Percentiles rank a stretch among this genome's conserved stretches.
Evolutionary conservation across 2,888 invertebrate genomes (phyloP).

Genomic region (Resseliella maxima): DNA sequence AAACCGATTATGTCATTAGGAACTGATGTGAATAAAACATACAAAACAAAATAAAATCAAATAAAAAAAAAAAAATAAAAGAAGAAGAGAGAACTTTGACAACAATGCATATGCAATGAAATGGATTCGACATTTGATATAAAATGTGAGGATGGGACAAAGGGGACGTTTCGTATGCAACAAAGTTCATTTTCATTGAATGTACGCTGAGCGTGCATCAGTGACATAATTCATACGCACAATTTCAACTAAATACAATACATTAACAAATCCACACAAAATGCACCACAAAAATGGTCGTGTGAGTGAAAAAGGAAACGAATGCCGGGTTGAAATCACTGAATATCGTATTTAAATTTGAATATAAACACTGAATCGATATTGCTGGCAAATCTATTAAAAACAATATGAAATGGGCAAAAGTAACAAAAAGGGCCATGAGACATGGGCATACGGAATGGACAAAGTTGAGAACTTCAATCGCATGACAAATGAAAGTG

Average conservation of each 20-base stretch:
- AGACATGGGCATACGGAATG: background rate
- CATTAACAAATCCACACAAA: constrained; percentile 19
- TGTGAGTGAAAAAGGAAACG: background rate
- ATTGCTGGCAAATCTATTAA: constrained; percentile 30
- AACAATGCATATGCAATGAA: too few relatives aligned
- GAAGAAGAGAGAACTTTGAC: background rate
- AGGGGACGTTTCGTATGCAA: background rate
- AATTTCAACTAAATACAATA: constrained; percentile 25
- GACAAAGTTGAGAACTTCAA: background rate
- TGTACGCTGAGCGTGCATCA: background rate
- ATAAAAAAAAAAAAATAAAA: too few relatives aligned
- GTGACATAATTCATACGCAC: background rate
- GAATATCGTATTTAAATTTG: background rate
- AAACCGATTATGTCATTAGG: constrained; percentile 51
- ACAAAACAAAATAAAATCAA: background rate
- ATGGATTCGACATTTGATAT: background rate
- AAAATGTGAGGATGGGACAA: background rate
- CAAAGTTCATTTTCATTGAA: background rate
- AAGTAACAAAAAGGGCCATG: background rate
- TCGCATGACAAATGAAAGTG: background rate
- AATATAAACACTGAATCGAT: constrained; percentile 18
- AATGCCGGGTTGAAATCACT: background rate
- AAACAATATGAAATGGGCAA: constrained; percentile 25
- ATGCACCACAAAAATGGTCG: constrained; percentile 10
- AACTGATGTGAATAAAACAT: background rate